A percentile compares a stretch with the other conserved stretches of the same genome.
Evolutionary conservation across 1,140 invertebrate genomes (phyloP).

Genomic region (Radopholus similis): DNA sequence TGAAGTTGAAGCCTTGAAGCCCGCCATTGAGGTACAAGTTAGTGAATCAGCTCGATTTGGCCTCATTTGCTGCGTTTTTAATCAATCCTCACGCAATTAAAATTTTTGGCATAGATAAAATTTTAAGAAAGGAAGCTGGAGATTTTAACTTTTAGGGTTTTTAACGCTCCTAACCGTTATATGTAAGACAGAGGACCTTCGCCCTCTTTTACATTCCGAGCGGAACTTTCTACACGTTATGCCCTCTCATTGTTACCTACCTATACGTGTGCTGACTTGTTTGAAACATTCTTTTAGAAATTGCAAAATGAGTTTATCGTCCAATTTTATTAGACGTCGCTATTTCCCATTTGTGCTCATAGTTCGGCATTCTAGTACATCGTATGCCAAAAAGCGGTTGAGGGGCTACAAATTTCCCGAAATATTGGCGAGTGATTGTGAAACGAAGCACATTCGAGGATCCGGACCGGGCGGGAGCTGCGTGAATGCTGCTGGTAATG

Average conservation of each 20-base stretch:
- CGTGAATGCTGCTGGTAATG: constrained; percentile 14
- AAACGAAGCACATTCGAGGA: constrained; percentile 6
- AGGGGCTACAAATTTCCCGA: constrained; percentile 16
- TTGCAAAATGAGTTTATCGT: not conserved
- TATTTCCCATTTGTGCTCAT: not conserved
- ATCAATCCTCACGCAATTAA: too few species aligned
- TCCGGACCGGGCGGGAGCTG: constrained; percentile 1
- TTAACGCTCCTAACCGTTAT: too few species aligned
- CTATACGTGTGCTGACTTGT: not conserved
- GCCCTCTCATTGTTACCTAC: not conserved
- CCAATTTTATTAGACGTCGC: not conserved
- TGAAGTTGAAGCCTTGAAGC: too few species aligned
- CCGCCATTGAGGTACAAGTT: too few species aligned
- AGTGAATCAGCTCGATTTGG: too few species aligned
- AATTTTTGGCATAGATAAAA: too few species aligned
- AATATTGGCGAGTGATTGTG: not conserved
- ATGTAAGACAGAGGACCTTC: too few species aligned
- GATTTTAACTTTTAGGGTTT: too few species aligned
- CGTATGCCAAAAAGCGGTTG: constrained; percentile 1
- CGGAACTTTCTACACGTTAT: too few species aligned
- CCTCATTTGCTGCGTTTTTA: too few species aligned
- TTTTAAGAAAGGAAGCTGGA: too few species aligned
- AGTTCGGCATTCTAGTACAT: not conserved
- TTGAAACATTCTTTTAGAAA: not conserved
- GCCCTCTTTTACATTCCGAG: too few species aligned